These are phyloP conservation scores for Rhynchophorus ferrugineus DNA, from an alignment of 1,140 invertebrate genomes.

Conservation along the genomic window DNA sequence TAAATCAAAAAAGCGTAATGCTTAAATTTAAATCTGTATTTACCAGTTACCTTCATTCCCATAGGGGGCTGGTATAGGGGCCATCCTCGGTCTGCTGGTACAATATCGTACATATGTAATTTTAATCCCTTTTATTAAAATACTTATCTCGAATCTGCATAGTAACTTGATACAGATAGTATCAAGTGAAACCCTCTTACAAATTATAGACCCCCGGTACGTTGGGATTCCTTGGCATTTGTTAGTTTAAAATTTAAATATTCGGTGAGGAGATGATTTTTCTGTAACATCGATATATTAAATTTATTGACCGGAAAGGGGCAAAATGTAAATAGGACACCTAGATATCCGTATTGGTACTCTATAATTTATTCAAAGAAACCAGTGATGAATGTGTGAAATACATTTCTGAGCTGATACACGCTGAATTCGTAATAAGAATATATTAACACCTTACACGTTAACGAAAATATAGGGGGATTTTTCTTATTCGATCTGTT, in stretches of 20 bases:
- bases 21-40: slow-evolving; percentile 31
- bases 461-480: too few species aligned
- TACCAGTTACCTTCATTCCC: slow-evolving; percentile 30
- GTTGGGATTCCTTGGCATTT: too few species aligned
- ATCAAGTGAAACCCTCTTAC: slow-evolving; percentile 30
- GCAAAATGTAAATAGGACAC: slow-evolving; percentile 23
- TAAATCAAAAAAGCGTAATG: slow-evolving; percentile 32
- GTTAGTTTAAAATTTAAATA: slow-evolving; percentile 29
- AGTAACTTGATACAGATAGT: slow-evolving; percentile 36
- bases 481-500: too few species aligned
- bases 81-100: slow-evolving; percentile 13
- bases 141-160: slow-evolving; percentile 33
- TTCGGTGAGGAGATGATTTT: slow-evolving; percentile 11
- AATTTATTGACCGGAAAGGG: slow-evolving; percentile 25
- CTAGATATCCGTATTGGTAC: slow-evolving; percentile 2
- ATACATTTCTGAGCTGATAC: slow-evolving; percentile 1
- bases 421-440: too few species aligned
- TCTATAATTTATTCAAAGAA: neutral
- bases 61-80: slow-evolving; percentile 20
- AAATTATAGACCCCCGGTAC: slow-evolving; percentile 25
- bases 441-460: neutral
- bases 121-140: slow-evolving; percentile 34
- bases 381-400: slow-evolving; percentile 14
- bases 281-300: slow-evolving; percentile 12
- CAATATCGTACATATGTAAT: slow-evolving; percentile 32